These are phyloP conservation scores for Lacanobia oleracea DNA, from an alignment of 2,888 invertebrate genomes.

Conservation along the genomic window DNA sequence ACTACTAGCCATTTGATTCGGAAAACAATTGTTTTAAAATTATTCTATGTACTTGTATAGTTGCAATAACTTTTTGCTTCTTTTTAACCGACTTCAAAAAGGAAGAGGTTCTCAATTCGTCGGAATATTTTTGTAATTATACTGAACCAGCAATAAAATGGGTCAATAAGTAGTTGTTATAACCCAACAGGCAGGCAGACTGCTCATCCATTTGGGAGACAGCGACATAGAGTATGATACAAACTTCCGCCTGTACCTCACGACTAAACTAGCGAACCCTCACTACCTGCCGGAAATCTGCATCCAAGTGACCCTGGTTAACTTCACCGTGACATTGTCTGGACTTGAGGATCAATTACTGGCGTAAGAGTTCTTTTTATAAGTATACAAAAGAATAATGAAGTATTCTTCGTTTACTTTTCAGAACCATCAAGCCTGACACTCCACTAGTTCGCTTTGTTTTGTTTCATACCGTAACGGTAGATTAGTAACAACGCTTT, in stretches of 20 bases:
- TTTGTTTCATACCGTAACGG: too few relatives aligned
- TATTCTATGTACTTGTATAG: neutral
- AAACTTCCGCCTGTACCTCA: slow-evolving; percentile 96
- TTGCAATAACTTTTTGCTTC: neutral
- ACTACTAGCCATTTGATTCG: neutral
- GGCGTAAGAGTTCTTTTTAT: slow-evolving; percentile 92
- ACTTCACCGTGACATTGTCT: slow-evolving; percentile 97
- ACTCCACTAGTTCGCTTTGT: neutral
- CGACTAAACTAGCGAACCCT: slow-evolving; percentile 97
- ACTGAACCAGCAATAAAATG: neutral
- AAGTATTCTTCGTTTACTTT: neutral
- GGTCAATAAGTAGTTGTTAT: neutral
- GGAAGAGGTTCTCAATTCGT: too few relatives aligned
- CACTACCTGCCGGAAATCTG: slow-evolving; percentile 98
- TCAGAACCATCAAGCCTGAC: neutral
- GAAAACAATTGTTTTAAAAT: neutral
- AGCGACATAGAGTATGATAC: slow-evolving; percentile 96
- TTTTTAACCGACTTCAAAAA: neutral
- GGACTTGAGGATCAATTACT: slow-evolving; percentile 98
- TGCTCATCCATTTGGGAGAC: slow-evolving; percentile 96
- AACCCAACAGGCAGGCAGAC: slow-evolving; percentile 92
- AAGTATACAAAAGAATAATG: neutral
- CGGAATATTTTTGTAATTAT: neutral
- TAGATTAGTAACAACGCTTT: too few relatives aligned
- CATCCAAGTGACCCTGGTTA: slow-evolving; percentile 97